Evolutionary conservation across 2,888 invertebrate species (phyloP).

Genomic region (Brachypterus glaber): DNA sequence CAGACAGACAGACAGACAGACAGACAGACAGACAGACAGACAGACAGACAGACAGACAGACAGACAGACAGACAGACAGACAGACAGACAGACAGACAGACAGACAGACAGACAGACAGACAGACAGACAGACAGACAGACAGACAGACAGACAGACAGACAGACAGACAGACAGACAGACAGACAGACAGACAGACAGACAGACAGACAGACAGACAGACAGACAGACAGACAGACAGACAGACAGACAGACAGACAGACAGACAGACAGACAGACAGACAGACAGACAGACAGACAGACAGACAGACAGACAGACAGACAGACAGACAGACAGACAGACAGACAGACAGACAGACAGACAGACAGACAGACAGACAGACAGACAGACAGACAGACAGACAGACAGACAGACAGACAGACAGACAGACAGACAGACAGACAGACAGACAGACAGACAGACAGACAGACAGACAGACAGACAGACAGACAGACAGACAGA

Average conservation of each 20-base stretch:
- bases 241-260: conserved; percentile 1
- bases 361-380: conserved; percentile 1
- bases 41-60: conserved; percentile 1
- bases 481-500: conserved; percentile 1
- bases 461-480: conserved; percentile 1
- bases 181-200: conserved; percentile 1
- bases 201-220: conserved; percentile 1
- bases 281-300: conserved; percentile 1
- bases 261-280: conserved; percentile 1
- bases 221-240: conserved; percentile 1
- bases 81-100: conserved; percentile 1
- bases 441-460: conserved; percentile 1
- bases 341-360: conserved; percentile 1
- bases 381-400: conserved; percentile 1
- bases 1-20: conserved; percentile 1
- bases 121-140: conserved; percentile 1
- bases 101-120: conserved; percentile 1
- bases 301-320: conserved; percentile 1
- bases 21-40: conserved; percentile 1
- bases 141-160: conserved; percentile 1
- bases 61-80: conserved; percentile 1
- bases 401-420: conserved; percentile 1
- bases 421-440: conserved; percentile 1
- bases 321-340: conserved; percentile 1
- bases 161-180: conserved; percentile 1